Base-by-base conservation (phyloP, 2,797 vertebrate species). In the Chrysocyon brachyurus region DNA sequence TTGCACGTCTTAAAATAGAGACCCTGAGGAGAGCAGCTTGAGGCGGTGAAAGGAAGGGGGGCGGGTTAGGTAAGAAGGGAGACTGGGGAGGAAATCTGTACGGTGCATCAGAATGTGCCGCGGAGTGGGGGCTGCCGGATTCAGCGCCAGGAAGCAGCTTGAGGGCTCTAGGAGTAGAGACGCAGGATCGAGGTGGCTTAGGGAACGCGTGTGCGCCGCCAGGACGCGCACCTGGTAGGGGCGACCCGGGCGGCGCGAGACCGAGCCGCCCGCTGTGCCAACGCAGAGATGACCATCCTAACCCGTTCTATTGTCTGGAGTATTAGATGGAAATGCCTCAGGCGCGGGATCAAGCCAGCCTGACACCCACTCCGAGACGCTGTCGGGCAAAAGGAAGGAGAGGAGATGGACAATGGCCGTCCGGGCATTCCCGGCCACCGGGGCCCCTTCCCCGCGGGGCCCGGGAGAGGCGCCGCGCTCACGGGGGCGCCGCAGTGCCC, bases 1-100 rank as follows among this genome's bases (percentile, higher is more conserved):
- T 90, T 97, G 93, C 92, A 92, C 85, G 28, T 96, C 97, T 96
- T 95, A 96, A 97, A 97, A 97, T 92, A 97, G 97, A 97, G 97
- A 97, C 92, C 97, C 94, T 31, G 66, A 97, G 66, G 90, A 93
- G 52, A 89, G 97, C 90, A 97, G 97, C 96, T 94, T 92, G 94
- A 97, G 59, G 94, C 94, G 70, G 66, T 86, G 91, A 70, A 92
- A 73, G 94, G 77, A 91, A 95, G 84, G 77, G 93, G 88, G 93
- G 93, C 49, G 91, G 87, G 93, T 91, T 94, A 96, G 97, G 96
- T 97, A 97, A 89, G 95, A 94, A 95, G 40, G 22, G 92, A 94
- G 96, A 96, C 90, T 87, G 40, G 49, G 8, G 81, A 87, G 95
- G 87, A 96, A 96, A 92, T 94, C 22, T 95, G 90, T 68, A 91